These are phyloP conservation scores for Aplysia californica DNA, from an alignment of 1,140 invertebrate species.

Conservation along the genomic window DNA sequence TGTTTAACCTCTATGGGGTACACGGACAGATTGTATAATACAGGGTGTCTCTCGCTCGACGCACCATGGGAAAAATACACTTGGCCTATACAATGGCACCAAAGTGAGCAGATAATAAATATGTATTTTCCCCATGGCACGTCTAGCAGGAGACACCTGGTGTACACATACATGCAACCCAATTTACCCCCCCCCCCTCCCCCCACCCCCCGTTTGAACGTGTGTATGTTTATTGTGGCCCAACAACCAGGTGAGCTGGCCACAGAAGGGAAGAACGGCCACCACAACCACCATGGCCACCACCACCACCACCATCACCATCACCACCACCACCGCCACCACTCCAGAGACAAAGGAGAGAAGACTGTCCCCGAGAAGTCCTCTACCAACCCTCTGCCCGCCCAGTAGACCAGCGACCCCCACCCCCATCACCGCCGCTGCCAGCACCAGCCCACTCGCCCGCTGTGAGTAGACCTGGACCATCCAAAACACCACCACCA, in stretches of 20 bases:
- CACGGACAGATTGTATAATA: too few relatives aligned
- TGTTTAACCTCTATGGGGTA: too few relatives aligned
- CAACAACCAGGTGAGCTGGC: constrained; percentile 8
- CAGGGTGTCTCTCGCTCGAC: too few relatives aligned
- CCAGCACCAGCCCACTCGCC: too few relatives aligned
- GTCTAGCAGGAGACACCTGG: too few relatives aligned
- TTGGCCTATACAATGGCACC: background rate
- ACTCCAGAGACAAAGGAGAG: constrained; percentile 9
- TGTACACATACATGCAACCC: too few relatives aligned
- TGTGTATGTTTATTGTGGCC: constrained; percentile 9
- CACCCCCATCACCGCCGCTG: too few relatives aligned
- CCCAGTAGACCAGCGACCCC: constrained; percentile 4
- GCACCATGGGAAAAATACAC: background rate
- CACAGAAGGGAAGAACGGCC: constrained; percentile 9
- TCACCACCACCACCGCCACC: constrained; percentile 22
- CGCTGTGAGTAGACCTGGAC: too few relatives aligned
- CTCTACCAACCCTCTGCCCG: background rate
- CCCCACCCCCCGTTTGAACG: background rate
- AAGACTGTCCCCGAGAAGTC: constrained; percentile 1
- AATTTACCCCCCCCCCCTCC: background rate
- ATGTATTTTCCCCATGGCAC: background rate
- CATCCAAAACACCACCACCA: too few relatives aligned
- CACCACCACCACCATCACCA: constrained; percentile 23
- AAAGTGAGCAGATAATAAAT: background rate
- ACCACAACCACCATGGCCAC: constrained; percentile 9